phyloP scores from a whole-genome alignment of 2,113 vertebrate genomes.

The Rhinoptilus africanus region DNA sequence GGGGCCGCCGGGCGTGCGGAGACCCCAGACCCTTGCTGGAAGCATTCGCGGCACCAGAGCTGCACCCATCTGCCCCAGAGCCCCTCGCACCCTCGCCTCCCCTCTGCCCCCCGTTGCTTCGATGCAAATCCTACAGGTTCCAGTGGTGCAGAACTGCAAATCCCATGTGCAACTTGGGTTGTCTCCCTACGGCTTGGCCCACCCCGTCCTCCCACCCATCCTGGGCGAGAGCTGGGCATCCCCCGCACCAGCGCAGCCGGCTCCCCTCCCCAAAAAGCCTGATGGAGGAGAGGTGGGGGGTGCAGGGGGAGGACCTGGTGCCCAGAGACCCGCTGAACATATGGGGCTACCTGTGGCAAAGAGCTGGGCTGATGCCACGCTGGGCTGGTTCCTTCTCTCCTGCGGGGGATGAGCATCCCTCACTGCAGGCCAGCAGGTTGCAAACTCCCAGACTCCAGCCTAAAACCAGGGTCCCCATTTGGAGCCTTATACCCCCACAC shows the following conservation, averaged over 20 bases:
- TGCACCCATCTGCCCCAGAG: not conserved
- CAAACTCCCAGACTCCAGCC: not conserved
- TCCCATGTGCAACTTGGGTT: constrained; percentile 3
- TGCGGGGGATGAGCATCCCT: not conserved
- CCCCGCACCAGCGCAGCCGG: not conserved
- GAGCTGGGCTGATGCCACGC: not conserved
- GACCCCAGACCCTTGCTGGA: not conserved
- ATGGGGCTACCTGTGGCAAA: constrained; percentile 67
- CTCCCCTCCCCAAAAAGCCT: not conserved
- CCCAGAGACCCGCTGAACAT: not conserved
- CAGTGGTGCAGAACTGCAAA: not conserved
- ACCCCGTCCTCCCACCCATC: not conserved
- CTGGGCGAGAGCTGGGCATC: accelerated
- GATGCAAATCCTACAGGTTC: constrained; percentile 37
- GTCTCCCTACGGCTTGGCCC: not conserved
- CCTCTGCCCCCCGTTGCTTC: not conserved
- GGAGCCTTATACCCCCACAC: not conserved
- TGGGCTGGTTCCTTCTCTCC: not conserved
- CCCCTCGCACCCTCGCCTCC: accelerated
- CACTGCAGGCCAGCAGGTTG: not conserved
- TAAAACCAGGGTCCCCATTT: accelerated
- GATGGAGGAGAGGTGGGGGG: not conserved
- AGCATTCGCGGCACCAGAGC: not conserved
- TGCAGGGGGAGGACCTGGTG: not conserved
- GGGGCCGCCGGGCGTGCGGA: not conserved